Evolutionary conservation across 2,888 invertebrate species (phyloP).

Genomic region (Taphrorychus bicolor): DNA sequence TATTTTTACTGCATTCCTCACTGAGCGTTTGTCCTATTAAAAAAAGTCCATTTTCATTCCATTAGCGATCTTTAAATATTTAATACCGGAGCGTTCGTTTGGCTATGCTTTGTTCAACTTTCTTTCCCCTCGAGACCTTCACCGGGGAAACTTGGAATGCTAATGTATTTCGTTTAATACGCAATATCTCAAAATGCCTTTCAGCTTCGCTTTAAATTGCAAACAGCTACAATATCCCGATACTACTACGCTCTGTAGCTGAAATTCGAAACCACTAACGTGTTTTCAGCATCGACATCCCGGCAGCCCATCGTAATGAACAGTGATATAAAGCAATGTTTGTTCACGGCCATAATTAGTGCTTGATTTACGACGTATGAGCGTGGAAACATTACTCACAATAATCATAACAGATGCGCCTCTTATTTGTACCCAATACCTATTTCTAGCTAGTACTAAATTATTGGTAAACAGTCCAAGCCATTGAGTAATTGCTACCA

Average conservation of each 20-base stretch:
- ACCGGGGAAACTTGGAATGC: conserved; percentile 3
- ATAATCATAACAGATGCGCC: conserved; percentile 57
- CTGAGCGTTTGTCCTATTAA: conserved; percentile 22
- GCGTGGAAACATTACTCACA: conserved; percentile 58
- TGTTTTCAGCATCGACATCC: background rate
- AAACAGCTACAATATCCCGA: background rate
- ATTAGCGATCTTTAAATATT: conserved; percentile 40
- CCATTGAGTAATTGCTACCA: conserved; percentile 8
- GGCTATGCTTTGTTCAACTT: conserved; percentile 32
- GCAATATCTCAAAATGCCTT: background rate
- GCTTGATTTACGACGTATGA: conserved; percentile 56
- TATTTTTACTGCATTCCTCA: conserved; percentile 26
- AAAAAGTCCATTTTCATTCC: conserved; percentile 41
- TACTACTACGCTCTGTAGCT: background rate
- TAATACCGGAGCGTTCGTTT: conserved; percentile 34
- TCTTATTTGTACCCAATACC: conserved; percentile 51
- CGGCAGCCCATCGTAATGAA: conserved; percentile 50
- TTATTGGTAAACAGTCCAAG: conserved; percentile 6
- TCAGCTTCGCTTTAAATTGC: background rate
- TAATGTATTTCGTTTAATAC: conserved; percentile 8
- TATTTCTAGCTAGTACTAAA: conserved; percentile 1
- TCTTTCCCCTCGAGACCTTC: conserved; percentile 12
- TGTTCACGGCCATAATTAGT: conserved; percentile 58
- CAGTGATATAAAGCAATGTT: conserved; percentile 58
- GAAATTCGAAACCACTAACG: background rate